Conservation (phyloP, 2,113 vertebrate species). For the Entelurus aequoreus region DNA sequence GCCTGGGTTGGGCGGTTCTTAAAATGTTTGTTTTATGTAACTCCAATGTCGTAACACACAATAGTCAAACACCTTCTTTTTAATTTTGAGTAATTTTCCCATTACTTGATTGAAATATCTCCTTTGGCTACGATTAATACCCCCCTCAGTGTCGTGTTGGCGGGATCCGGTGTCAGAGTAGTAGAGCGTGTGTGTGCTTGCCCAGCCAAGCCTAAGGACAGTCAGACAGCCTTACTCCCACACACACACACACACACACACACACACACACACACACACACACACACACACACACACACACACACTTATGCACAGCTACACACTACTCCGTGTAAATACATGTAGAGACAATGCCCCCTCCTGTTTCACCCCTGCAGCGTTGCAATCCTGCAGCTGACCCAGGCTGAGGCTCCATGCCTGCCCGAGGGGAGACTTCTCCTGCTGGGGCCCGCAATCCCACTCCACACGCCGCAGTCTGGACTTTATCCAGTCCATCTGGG, state of each 20-base stretch:
- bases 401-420: slow-evolving; percentile 28
- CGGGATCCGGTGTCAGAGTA: slow-evolving; percentile 30
- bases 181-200: slow-evolving; percentile 54
- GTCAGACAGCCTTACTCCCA: slow-evolving; percentile 28
- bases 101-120: slow-evolving; percentile 30
- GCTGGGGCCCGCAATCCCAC: slow-evolving; percentile 34
- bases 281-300: slow-evolving; percentile 20
- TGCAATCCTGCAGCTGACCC: slow-evolving; percentile 28
- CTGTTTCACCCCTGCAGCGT: slow-evolving; percentile 20
- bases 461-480: slow-evolving; percentile 39
- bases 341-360: slow-evolving; percentile 15
- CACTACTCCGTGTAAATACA: slow-evolving; percentile 5
- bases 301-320: slow-evolving; percentile 14
- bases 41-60: too few species aligned
- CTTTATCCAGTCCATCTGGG: slow-evolving; percentile 52
- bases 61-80: too few species aligned
- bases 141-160: slow-evolving; percentile 14
- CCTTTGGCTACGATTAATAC: slow-evolving; percentile 37
- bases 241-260: slow-evolving; percentile 19
- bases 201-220: slow-evolving; percentile 52
- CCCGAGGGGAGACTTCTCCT: slow-evolving; percentile 45
- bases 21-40: not conserved
- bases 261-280: slow-evolving; percentile 17
- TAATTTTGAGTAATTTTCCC: not conserved
- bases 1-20: too few species aligned